Conservation (phyloP, 2,888 invertebrate species). For the Drosophila parthenogenetica region DNA sequence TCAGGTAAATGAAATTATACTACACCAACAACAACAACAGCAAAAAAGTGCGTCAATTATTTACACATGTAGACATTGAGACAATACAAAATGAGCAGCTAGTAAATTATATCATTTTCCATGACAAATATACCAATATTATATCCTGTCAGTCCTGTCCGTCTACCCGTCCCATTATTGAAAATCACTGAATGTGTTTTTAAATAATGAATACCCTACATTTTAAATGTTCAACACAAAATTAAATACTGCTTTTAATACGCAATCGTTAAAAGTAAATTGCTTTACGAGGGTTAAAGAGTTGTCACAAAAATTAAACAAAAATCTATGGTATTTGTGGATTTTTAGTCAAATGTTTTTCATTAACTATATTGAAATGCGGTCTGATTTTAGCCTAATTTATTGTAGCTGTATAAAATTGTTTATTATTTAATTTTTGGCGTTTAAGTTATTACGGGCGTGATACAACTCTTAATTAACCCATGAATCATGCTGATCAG, state of each 20-base stretch:
- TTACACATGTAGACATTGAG: constrained; percentile 30
- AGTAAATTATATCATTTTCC: constrained; percentile 5
- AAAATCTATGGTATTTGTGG: too few relatives aligned
- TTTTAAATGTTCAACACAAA: not conserved
- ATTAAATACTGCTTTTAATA: not conserved
- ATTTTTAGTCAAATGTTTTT: too few relatives aligned
- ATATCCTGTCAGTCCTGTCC: not conserved
- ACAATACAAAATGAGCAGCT: constrained; percentile 26
- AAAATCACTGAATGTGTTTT: not conserved
- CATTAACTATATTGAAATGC: too few relatives aligned
- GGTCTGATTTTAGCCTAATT: too few relatives aligned
- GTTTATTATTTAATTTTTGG: too few relatives aligned
- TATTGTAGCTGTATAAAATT: too few relatives aligned
- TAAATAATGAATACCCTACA: not conserved
- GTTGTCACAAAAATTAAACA: too few relatives aligned
- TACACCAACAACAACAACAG: too few relatives aligned
- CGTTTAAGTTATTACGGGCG: too few relatives aligned
- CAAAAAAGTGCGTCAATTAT: constrained; percentile 39
- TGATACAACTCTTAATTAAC: too few relatives aligned
- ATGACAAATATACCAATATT: constrained; percentile 6
- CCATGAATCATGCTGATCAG: too few relatives aligned
- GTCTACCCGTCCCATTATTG: not conserved
- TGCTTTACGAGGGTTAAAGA: not conserved
- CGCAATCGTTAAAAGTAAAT: too few relatives aligned
- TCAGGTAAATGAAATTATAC: constrained; percentile 31